Conservation (phyloP, 2,113 vertebrate genomes). For the Platichthys stellatus region DNA sequence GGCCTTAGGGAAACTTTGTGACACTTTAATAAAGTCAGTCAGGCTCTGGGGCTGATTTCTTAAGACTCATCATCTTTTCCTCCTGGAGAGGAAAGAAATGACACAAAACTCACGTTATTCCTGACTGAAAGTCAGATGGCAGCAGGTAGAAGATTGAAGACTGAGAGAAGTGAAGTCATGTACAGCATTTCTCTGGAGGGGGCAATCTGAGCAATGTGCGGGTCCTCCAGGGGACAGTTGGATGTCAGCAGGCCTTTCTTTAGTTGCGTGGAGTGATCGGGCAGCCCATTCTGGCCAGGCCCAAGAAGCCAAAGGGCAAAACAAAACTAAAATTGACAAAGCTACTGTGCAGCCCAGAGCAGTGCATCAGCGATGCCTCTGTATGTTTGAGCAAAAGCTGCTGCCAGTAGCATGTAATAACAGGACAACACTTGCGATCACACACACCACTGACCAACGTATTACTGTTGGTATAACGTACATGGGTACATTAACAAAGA, state of each 20-base stretch:
- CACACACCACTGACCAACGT: conserved; percentile 60
- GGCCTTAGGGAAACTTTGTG: conserved; percentile 61
- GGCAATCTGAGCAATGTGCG: conserved; percentile 1
- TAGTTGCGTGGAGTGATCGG: conserved; percentile 16
- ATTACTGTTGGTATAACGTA: conserved; percentile 52
- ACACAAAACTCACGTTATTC: conserved; percentile 47
- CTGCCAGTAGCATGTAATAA: conserved; percentile 26
- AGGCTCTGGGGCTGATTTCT: conserved; percentile 50
- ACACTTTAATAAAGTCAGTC: conserved; percentile 69
- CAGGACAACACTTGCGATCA: conserved; percentile 53
- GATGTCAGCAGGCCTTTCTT: conserved; percentile 39
- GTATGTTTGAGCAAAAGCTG: conserved; percentile 28
- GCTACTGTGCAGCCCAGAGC: conserved; percentile 48
- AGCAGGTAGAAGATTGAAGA: conserved; percentile 45
- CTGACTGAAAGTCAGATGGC: conserved; percentile 73
- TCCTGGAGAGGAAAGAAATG: conserved; percentile 49
- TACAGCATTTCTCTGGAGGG: conserved; percentile 33
- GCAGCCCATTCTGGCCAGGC: conserved; percentile 35
- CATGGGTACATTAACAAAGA: conserved; percentile 62
- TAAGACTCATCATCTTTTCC: conserved; percentile 70
- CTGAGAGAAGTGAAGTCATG: conserved; percentile 39
- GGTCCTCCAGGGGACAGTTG: conserved; percentile 35
- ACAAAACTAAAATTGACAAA: conserved; percentile 14
- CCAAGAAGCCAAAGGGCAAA: conserved; percentile 38
- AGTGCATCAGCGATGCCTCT: conserved; percentile 46